Evolutionary conservation across 2,113 vertebrate genomes (phyloP), one percentile per base, ranked within the genome.

Genomic region (Aix galericulata): DNA sequence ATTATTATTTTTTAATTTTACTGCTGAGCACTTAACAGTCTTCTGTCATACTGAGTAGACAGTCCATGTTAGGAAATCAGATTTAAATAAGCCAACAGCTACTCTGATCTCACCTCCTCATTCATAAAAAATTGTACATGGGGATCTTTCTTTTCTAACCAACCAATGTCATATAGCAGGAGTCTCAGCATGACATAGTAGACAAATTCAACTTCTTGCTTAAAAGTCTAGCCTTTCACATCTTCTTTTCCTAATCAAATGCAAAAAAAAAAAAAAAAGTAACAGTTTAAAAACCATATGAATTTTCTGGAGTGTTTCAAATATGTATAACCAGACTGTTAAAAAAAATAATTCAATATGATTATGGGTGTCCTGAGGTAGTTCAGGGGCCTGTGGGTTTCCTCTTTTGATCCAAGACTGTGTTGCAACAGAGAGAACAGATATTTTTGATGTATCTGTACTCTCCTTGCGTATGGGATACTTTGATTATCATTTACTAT

Each of bases 101-200:
- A 87, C 73, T 73, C 90, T 93, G 82, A 76, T 95, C 50, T 68
- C 60, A 84, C 32, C 83, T 32, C 38, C 69, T 92, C 77, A 69
- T 53, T 84, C 2, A 6, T 75, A 73, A 53, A 84, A 95, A 95
- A 53, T 21, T 81, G 26, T 38, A 48, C 46, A 48, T 3, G 21
- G 22, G 27, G 14, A 5, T 68, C 26, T 66, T 59, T 74, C 44
- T 84, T 55, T 69, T 11, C 74, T 82, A 58, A 53, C 38, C 31
- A 82, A 60, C 26, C 34, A 36, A 15, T 38, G 32, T 66, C 64
- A 69, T 79, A 50, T 44, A 94, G 48, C 8, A 91, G 26, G 52
- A 89, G 7, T 58, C 81, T 89, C 91, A 76, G 74, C 67, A 69
- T 82, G 74, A 89, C 38, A 82, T 69, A 86, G 83, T 63, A 66